Evolutionary conservation across 2,888 invertebrate genomes (phyloP).

Genomic region (Machimus atricapillus): DNA sequence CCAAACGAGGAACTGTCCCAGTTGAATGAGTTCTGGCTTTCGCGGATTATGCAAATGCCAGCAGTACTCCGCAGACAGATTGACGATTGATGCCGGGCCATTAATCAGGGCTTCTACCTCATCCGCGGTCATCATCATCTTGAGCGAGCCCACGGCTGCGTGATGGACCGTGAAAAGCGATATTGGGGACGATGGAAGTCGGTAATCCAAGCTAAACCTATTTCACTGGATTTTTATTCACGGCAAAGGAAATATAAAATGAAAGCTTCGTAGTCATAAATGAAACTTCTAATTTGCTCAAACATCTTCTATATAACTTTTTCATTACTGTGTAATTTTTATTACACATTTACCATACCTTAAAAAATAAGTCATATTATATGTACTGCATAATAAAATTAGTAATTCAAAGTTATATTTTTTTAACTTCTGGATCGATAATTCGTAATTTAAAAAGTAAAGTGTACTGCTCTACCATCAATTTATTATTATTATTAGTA

Average conservation of each 20-base stretch:
- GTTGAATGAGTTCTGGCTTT: background rate
- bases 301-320: no score
- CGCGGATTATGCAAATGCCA: slow-evolving; percentile 11
- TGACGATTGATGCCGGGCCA: slow-evolving; percentile 10
- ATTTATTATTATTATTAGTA: no score
- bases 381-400: no score
- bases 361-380: no score
- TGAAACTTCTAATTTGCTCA: background rate
- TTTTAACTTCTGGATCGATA: no score
- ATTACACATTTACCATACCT: no score
- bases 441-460: no score
- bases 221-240: background rate
- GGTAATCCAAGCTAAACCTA: background rate
- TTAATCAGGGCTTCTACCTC: background rate
- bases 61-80: slow-evolving; percentile 11
- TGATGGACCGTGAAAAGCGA: slow-evolving; percentile 3
- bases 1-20: background rate
- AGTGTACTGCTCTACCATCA: no score
- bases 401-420: no score
- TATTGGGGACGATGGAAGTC: background rate
- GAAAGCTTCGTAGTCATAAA: background rate
- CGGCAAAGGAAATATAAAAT: background rate
- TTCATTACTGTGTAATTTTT: no score
- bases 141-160: background rate
- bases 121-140: background rate